Evolutionary conservation across 1,140 invertebrate species (phyloP).

Genomic region (Drosophila parabipectinata): DNA sequence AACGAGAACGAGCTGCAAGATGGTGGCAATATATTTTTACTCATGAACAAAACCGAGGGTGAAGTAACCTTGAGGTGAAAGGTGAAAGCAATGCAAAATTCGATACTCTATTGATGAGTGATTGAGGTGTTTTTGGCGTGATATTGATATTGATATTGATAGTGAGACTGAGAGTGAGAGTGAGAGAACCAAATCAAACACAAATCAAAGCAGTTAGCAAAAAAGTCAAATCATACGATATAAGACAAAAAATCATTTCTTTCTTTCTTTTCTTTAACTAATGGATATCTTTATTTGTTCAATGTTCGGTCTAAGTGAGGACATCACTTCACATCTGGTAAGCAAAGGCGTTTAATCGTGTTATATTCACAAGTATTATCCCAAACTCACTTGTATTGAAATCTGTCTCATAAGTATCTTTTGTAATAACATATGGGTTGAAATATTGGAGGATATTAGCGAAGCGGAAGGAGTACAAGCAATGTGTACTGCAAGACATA

Average conservation of each 20-base stretch:
- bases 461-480: conserved; percentile 68
- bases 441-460: conserved; percentile 35
- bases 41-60: conserved; percentile 45
- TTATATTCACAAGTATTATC: conserved; percentile 81
- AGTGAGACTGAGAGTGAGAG: conserved; percentile 46
- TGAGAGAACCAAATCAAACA: conserved; percentile 65
- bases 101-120: conserved; percentile 6
- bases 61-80: conserved; percentile 25
- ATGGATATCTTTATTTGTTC: conserved; percentile 12
- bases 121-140: conserved; percentile 5
- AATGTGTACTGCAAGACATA: conserved; percentile 56
- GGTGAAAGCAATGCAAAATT: conserved; percentile 6
- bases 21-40: conserved; percentile 25
- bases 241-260: conserved; percentile 71
- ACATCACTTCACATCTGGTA: conserved; percentile 43
- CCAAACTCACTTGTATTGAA: conserved; percentile 84
- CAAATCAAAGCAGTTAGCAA: conserved; percentile 75
- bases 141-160: conserved; percentile 5
- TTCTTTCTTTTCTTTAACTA: conserved; percentile 48
- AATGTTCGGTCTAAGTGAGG: conserved; percentile 43
- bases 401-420: conserved; percentile 84
- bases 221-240: conserved; percentile 70
- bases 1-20: conserved; percentile 51
- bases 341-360: conserved; percentile 34
- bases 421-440: conserved; percentile 76